Conservation (phyloP, 2,888 invertebrate species). For the Eristalis tenax region DNA sequence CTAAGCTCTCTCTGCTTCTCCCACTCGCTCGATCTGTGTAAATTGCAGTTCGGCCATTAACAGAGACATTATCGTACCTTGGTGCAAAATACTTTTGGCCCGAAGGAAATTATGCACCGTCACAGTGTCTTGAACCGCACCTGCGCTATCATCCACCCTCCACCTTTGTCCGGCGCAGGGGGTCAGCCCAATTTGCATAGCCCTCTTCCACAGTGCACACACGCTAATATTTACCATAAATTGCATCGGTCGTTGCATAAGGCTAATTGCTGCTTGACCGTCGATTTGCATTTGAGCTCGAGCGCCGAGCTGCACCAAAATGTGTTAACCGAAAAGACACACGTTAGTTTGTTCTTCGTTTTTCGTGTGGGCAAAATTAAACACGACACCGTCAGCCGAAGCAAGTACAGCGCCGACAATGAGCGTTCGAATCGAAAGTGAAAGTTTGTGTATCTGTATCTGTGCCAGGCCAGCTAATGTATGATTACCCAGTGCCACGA, state of each 20-base stretch:
- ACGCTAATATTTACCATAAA: slow-evolving; percentile 60
- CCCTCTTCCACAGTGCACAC: slow-evolving; percentile 9
- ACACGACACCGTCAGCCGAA: neutral
- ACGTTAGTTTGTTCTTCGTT: neutral
- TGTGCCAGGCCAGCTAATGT: neutral
- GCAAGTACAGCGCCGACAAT: slow-evolving; percentile 4
- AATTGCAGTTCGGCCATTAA: neutral
- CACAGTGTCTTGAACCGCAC: slow-evolving; percentile 11
- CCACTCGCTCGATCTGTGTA: neutral
- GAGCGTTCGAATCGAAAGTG: neutral
- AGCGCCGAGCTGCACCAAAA: slow-evolving; percentile 25
- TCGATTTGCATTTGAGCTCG: slow-evolving; percentile 29
- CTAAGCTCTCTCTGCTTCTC: neutral
- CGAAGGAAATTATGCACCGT: slow-evolving; percentile 34
- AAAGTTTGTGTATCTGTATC: neutral
- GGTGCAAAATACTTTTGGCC: slow-evolving; percentile 6
- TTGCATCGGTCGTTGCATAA: slow-evolving; percentile 58
- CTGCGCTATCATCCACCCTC: neutral
- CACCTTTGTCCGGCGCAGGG: neutral
- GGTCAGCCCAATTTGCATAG: slow-evolving; percentile 6
- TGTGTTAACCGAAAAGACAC: slow-evolving; percentile 48
- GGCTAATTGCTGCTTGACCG: neutral
- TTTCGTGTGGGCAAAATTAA: slow-evolving; percentile 34
- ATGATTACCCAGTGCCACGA: slow-evolving; percentile 4
- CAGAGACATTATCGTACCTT: neutral